Conservation (phyloP, 2,797 vertebrate species). For the Hylomyscus alleni region DNA sequence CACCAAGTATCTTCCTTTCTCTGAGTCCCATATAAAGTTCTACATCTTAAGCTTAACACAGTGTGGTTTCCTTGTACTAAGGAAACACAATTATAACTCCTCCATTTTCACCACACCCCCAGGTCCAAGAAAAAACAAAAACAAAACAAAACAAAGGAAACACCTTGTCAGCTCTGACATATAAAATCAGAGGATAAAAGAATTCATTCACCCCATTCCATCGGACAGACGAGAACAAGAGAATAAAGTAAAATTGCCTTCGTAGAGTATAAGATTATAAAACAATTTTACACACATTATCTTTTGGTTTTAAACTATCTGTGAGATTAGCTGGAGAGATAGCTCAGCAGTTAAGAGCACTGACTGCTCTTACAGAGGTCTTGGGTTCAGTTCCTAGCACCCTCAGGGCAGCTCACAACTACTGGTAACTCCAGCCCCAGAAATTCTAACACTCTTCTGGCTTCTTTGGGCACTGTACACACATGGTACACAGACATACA, state of each 20-base stretch:
- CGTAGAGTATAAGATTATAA: conserved; percentile 34
- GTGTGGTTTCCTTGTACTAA: conserved; percentile 42
- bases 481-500: background rate
- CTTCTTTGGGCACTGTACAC: background rate
- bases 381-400: background rate
- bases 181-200: conserved; percentile 28
- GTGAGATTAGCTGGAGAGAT: background rate
- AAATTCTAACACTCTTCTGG: background rate
- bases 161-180: background rate
- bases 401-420: background rate
- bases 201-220: conserved; percentile 37
- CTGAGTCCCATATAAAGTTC: conserved; percentile 1
- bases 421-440: background rate
- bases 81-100: conserved; percentile 29
- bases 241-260: conserved; percentile 51
- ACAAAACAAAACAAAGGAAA: background rate
- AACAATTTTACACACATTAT: conserved; percentile 8
- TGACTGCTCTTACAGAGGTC: background rate
- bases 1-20: conserved; percentile 9
- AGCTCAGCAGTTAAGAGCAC: background rate
- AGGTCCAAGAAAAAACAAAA: conserved; percentile 16
- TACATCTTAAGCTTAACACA: background rate
- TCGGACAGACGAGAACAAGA: background rate
- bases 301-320: conserved; percentile 35
- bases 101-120: background rate